phyloP scores from a whole-genome alignment of 2,113 vertebrate species.

The Aleadryas rufinucha region DNA sequence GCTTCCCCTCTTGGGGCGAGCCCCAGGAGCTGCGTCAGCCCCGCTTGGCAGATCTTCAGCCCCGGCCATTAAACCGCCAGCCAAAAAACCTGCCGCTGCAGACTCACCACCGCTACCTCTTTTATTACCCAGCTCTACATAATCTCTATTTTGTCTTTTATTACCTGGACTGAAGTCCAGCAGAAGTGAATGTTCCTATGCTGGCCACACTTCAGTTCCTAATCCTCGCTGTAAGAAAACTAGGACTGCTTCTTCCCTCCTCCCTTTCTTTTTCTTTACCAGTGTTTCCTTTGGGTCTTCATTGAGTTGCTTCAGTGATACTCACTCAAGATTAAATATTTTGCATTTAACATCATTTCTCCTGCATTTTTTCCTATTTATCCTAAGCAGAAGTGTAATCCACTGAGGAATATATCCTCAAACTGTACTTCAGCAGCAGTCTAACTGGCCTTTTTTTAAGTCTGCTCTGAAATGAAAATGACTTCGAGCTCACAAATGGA shows the following conservation, averaged over 20 bases:
- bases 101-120: neutral
- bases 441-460: neutral
- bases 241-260: rapidly evolving
- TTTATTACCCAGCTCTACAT: neutral
- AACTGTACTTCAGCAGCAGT: neutral
- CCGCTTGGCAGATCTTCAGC: neutral
- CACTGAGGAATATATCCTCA: neutral
- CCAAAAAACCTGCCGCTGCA: slow-evolving; percentile 8
- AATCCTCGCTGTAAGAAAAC: neutral
- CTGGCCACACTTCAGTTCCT: neutral
- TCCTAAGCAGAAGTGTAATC: neutral
- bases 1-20: neutral
- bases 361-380: neutral
- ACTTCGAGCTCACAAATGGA: neutral
- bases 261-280: neutral
- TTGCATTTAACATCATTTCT: slow-evolving; percentile 27
- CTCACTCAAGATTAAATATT: slow-evolving; percentile 49
- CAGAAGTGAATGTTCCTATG: neutral
- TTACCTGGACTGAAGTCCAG: neutral
- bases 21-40: neutral
- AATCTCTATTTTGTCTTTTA: neutral
- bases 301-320: slow-evolving; percentile 2
- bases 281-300: slow-evolving; percentile 17
- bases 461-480: neutral
- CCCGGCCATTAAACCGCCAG: neutral